These are phyloP conservation scores for Cebus imitator DNA, from an alignment of 2,113 vertebrate species.

Conservation along the genomic window DNA sequence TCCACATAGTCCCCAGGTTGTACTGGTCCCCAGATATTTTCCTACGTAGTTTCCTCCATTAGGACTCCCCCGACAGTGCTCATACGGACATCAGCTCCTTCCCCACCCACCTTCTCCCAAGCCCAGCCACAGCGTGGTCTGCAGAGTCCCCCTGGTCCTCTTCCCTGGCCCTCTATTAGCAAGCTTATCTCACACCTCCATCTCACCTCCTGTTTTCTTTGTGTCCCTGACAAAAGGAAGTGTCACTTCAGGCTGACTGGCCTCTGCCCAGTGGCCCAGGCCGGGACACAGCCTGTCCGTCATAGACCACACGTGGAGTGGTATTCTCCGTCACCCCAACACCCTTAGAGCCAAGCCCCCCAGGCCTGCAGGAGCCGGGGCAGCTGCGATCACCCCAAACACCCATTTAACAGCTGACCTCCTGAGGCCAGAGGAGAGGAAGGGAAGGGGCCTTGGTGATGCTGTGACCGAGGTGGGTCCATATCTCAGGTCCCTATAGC, in stretches of 20 bases:
- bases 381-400: not conserved
- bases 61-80: not conserved
- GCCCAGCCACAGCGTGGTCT: not conserved
- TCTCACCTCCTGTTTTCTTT: not conserved
- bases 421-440: not conserved
- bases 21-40: not conserved
- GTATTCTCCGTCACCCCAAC: fast-evolving
- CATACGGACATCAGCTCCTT: fast-evolving
- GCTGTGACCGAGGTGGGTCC: not conserved
- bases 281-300: not conserved
- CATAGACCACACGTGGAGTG: fast-evolving
- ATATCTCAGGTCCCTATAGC: not conserved
- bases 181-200: not conserved
- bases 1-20: fast-evolving
- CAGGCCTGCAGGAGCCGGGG: fast-evolving
- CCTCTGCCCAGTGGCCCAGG: not conserved
- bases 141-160: not conserved
- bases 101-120: not conserved
- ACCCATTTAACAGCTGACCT: not conserved
- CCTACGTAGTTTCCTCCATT: not conserved
- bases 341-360: not conserved
- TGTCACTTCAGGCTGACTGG: not conserved
- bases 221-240: not conserved
- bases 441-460: fast-evolving
- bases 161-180: not conserved